Evolutionary conservation across 37 sponge, comb jelly and placozoan genomes (phyloP).

Genomic region (Dysidea cf. avara): DNA sequence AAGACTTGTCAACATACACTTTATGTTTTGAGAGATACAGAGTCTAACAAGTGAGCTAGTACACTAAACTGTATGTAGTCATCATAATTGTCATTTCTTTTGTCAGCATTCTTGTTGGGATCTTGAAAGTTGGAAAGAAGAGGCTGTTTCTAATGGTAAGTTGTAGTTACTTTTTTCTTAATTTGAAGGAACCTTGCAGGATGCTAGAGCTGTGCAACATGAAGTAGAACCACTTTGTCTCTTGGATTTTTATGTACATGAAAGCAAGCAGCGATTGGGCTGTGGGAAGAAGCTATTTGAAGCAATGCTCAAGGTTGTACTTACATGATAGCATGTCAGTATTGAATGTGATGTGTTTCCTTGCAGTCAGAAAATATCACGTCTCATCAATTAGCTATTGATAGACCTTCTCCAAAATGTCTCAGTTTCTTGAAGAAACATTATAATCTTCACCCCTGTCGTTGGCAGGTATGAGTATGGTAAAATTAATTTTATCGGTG

Average conservation of each 20-base stretch:
- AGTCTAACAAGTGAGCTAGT: too few species aligned
- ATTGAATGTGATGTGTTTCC: neutral
- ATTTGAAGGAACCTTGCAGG: conserved; percentile 39
- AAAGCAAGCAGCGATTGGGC: conserved; percentile 85
- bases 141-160: conserved; percentile 76
- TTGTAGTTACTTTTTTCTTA: too few species aligned
- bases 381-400: conserved; percentile 82
- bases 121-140: conserved; percentile 85
- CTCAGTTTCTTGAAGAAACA: conserved; percentile 81
- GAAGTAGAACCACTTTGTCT: conserved; percentile 88
- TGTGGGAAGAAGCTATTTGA: conserved; percentile 87
- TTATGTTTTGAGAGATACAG: conserved; percentile 65
- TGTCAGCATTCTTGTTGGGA: conserved; percentile 76
- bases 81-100: conserved; percentile 16
- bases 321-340: neutral
- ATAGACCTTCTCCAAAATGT: conserved; percentile 90
- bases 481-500: neutral
- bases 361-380: conserved; percentile 64
- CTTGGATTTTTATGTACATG: conserved; percentile 96
- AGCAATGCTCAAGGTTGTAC: conserved; percentile 69
- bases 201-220: conserved; percentile 41
- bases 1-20: conserved; percentile 44
- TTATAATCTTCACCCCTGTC: conserved; percentile 58
- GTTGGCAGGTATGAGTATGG: conserved; percentile 63
- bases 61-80: neutral